Evolutionary conservation across 2,888 invertebrate genomes (phyloP), one percentile per base, ranked within the genome.

Genomic region (Julus scanicus): DNA sequence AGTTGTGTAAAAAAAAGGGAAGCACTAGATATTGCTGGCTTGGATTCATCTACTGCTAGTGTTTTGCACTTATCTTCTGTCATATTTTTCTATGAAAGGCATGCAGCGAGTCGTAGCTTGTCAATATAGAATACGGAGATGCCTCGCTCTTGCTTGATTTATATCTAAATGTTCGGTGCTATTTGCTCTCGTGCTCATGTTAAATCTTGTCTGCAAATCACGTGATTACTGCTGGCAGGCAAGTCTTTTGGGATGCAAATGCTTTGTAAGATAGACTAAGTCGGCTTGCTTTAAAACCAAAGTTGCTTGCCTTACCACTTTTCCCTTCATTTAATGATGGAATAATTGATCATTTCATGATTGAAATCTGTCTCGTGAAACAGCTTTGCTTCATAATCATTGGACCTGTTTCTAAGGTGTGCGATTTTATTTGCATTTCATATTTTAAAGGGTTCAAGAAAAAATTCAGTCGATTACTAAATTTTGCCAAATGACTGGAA

Each of bases 351-450:
- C 17, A 53, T 71, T 63, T 63, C 63, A 1, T 63, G 63, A 63
- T 63, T 63, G 63, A n/a, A 20, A n/a, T 20, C 6, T 63, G 20
- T 63, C 20, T 20, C 63, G n/a, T n/a, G n/a, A 63, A n/a, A 53
- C 17, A 17, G 53, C 1, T 15, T 53, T 53, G 53, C 53, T 53
- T 13, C 53, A 15, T 53, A 53, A 53, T 17, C 15, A 15, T 53
- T 53, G 17, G n/a, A 63, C 20, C 63, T 20, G 63, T 63, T n/a
- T 5, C 63, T 63, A 63, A 20, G 63, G 89, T 87, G 89, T 90
- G 90, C 90, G 89, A 87, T 88, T 89, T 63, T 57, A 29, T 88
- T 39, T 88, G 57, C 71, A 88, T 39, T 71, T 89, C 88, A 39
- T 89, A 6, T 80, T 89, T 49, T 2, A 85, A 11, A 44, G 17